Percentiles rank a stretch among this genome's conserved stretches.
Evolutionary conservation across 1,140 invertebrate species (phyloP).

Genomic region (Armadillidium nasatum): DNA sequence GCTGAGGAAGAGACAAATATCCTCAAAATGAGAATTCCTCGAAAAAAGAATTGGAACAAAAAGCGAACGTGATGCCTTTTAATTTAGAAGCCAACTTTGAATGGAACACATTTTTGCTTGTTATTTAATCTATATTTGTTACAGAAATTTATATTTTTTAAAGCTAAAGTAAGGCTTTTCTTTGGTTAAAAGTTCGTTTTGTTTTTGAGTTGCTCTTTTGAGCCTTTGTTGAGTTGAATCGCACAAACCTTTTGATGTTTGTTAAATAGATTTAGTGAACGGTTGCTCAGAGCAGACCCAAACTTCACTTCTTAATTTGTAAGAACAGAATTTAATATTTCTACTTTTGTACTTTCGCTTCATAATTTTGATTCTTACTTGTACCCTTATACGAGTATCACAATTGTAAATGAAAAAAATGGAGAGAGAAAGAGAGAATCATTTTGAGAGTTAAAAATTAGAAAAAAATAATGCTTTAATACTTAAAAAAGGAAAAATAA

Average conservation of each 20-base stretch:
- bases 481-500: too few species aligned
- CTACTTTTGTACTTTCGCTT: too few species aligned
- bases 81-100: neutral
- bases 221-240: neutral
- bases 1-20: conserved; percentile 25
- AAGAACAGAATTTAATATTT: too few species aligned
- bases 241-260: conserved; percentile 8
- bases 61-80: conserved; percentile 29
- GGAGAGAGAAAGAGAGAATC: too few species aligned
- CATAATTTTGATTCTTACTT: too few species aligned
- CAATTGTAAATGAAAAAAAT: too few species aligned
- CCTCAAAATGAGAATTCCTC: conserved; percentile 20
- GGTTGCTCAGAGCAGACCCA: too few species aligned
- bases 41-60: conserved; percentile 29
- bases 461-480: too few species aligned
- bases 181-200: neutral
- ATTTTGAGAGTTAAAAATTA: too few species aligned
- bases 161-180: too few species aligned
- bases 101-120: neutral
- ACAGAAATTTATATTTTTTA: neutral
- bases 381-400: too few species aligned
- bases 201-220: neutral
- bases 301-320: too few species aligned
- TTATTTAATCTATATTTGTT: neutral
- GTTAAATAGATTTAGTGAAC: neutral